Percentiles rank a stretch among this genome's conserved stretches.
Evolutionary conservation across 2,888 invertebrate species (phyloP).

Genomic region (Drosophila helvetica): DNA sequence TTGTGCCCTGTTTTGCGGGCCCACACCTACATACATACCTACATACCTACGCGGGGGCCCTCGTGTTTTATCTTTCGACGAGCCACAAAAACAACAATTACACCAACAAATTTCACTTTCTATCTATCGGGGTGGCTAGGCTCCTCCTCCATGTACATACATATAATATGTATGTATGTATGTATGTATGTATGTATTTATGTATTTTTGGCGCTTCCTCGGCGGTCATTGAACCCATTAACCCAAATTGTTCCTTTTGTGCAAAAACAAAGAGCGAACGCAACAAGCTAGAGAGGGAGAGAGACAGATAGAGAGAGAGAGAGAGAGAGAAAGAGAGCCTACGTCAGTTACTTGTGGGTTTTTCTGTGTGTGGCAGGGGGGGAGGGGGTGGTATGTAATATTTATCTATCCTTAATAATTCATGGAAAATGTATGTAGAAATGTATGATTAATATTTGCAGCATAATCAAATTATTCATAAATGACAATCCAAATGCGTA

Average conservation of each 20-base stretch:
- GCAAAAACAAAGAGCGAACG: slow-evolving; percentile 49
- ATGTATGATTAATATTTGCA: slow-evolving; percentile 52
- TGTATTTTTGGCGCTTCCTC: slow-evolving; percentile 49
- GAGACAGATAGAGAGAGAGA: background rate
- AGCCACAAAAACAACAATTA: background rate
- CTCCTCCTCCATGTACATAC: slow-evolving; percentile 27
- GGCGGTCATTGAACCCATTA: slow-evolving; percentile 81
- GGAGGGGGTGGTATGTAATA: background rate
- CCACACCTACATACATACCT: too few species aligned
- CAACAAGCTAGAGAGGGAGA: slow-evolving; percentile 15
- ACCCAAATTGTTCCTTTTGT: slow-evolving; percentile 69
- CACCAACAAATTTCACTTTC: slow-evolving; percentile 50
- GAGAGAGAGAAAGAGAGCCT: background rate
- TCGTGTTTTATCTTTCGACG: background rate
- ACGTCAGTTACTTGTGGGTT: background rate
- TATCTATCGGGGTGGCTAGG: slow-evolving; percentile 10
- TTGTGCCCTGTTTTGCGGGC: background rate
- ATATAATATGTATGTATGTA: background rate
- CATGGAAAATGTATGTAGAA: background rate
- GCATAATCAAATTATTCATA: slow-evolving; percentile 46
- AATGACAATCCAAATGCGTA: background rate
- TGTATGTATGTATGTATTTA: background rate
- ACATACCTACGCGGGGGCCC: slow-evolving; percentile 1
- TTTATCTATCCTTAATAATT: slow-evolving; percentile 24
- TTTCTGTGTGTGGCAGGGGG: background rate